Evolutionary conservation across 1,140 invertebrate species (phyloP), one percentile per base, ranked within the genome.

Genomic region (Bombus terrestris): DNA sequence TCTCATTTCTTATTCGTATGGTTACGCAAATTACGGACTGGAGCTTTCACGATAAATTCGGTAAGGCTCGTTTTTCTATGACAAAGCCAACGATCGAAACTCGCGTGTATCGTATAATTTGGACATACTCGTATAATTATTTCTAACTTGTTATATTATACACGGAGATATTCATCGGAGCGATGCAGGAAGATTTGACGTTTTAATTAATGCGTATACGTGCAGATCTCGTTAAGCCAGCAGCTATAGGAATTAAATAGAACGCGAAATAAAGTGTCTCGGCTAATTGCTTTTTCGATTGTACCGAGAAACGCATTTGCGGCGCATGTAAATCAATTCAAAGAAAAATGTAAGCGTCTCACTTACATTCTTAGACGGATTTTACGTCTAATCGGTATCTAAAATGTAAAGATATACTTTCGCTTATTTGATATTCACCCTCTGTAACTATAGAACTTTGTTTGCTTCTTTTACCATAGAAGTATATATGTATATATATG

Each of bases 201-300:
- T 74, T 66, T 74, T 53, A 74, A 74, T 74, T 53, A 74, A 74
- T 35, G 32, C 13, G 41, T 75, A 25, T 35, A 32, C 13, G 12
- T 1, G 73, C n/a, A 35, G n/a, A 25, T 62, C 10, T 62, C 43
- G 47, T 53, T 74, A 53, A 15, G 1, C 4, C 15, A 62, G 28
- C 73, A 6, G 9, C 43, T 10, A 53, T 32, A 32, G 32, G 18
- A 47, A 53, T 74, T 53, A 74, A 74, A 28, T 47, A 74, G 41
- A 73, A 47, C 41, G 71, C 41, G 22, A 22, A 35, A 43, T 18
- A 53, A 53, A 47, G n/a, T 35, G 10, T 15, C 4, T 2, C 41
- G 32, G 43, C 73, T 75, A 75, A 75, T 75, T 75, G 73, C 73
- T 75, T 75, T 53, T 53, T 75, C 73, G 73, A 75, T 75, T 12